Evolutionary conservation across 1,140 invertebrate genomes (phyloP).

Genomic region (Apocrypta bakeri): DNA sequence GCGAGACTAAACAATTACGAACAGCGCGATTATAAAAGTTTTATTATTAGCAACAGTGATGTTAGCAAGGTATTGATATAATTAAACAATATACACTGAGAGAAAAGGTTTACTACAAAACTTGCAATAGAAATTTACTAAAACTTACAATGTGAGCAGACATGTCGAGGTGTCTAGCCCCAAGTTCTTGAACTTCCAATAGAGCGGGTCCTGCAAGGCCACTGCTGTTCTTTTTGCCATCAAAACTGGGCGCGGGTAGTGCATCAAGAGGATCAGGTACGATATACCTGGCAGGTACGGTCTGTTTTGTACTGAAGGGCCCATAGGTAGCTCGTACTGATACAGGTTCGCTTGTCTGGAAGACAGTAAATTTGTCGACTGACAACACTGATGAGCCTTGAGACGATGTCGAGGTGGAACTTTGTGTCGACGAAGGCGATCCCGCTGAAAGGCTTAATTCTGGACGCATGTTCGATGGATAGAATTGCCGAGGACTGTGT

Average conservation of each 20-base stretch:
- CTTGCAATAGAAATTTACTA: too few relatives aligned
- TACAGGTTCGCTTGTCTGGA: conserved; percentile 89
- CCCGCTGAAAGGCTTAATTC: conserved; percentile 50
- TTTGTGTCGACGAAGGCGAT: conserved; percentile 66
- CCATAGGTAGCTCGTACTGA: conserved; percentile 92
- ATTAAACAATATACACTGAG: too few relatives aligned
- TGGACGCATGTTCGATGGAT: conserved; percentile 65
- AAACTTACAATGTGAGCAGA: conserved; percentile 88
- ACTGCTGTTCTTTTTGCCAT: conserved; percentile 60
- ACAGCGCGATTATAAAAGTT: too few relatives aligned
- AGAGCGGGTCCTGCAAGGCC: conserved; percentile 62
- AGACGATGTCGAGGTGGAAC: conserved; percentile 50
- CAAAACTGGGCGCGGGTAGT: conserved; percentile 63
- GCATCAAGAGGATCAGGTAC: conserved; percentile 85
- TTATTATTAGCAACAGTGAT: too few relatives aligned
- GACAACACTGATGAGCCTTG: conserved; percentile 80
- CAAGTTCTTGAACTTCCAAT: conserved; percentile 80
- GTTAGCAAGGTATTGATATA: too few relatives aligned
- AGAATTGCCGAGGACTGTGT: conserved; percentile 81
- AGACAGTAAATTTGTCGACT: conserved; percentile 89
- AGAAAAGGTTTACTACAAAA: too few relatives aligned
- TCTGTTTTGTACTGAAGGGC: conserved; percentile 94
- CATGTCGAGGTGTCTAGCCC: conserved; percentile 87
- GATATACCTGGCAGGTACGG: conserved; percentile 91
- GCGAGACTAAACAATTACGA: too few relatives aligned